Percentiles rank a stretch among this genome's conserved stretches.
phyloP scores from a whole-genome alignment of 2,113 vertebrate genomes.

The Tricholaema leucomelas region DNA sequence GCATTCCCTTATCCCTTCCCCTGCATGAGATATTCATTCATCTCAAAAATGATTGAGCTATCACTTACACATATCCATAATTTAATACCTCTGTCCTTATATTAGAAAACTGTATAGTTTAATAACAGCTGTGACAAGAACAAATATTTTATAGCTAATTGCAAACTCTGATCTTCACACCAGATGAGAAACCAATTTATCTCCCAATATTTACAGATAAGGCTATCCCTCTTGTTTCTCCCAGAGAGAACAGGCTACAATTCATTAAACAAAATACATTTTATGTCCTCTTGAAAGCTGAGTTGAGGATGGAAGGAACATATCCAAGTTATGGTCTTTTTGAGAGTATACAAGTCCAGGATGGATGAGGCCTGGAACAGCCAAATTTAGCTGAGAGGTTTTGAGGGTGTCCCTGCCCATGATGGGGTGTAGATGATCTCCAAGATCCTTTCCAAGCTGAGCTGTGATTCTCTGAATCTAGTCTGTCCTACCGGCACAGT shows the following conservation, averaged over 20 bases:
- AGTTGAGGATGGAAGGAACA: neutral
- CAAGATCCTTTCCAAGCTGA: too few species aligned
- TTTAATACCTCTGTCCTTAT: neutral
- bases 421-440: too few species aligned
- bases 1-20: neutral
- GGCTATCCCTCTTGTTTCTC: neutral
- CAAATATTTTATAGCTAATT: neutral
- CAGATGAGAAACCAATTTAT: neutral
- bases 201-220: neutral
- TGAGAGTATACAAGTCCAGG: too few species aligned
- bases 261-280: neutral
- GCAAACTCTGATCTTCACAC: neutral
- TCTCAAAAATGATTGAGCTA: neutral
- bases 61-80: neutral
- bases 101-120: neutral
- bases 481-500: neutral
- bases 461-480: neutral
- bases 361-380: too few species aligned
- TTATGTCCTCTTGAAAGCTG: neutral
- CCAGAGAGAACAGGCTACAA: neutral
- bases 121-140: neutral
- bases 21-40: fast-evolving
- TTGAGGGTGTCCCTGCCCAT: too few species aligned
- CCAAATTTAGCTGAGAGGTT: too few species aligned
- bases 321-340: neutral